Conservation (phyloP, 2,797 vertebrate genomes). For the Falco concolor region DNA sequence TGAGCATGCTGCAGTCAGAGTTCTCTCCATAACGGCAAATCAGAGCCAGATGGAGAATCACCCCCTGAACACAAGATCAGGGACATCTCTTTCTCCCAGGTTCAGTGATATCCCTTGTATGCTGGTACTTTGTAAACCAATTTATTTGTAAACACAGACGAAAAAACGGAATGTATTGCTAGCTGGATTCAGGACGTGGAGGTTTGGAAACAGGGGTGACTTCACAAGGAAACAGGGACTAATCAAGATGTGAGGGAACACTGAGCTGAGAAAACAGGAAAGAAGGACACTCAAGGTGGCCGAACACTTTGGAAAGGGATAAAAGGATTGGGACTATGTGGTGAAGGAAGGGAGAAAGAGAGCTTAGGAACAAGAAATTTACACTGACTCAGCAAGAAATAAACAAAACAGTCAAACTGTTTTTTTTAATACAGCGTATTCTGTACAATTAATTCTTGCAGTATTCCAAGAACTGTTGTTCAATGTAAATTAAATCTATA, state of each 20-base stretch:
- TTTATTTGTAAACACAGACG: not conserved
- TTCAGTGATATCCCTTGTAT: not conserved
- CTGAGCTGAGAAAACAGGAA: not conserved
- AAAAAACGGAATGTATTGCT: not conserved
- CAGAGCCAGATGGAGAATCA: not conserved
- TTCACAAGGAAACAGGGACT: not conserved
- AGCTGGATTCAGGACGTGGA: not conserved
- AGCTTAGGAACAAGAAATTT: not conserved
- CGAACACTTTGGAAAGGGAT: not conserved
- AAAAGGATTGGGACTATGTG: not conserved
- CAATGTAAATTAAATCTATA: slow-evolving; percentile 60
- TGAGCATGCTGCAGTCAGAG: not conserved
- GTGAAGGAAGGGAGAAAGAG: not conserved
- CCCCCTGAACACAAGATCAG: not conserved
- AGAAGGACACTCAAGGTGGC: not conserved
- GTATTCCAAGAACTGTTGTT: slow-evolving; percentile 41
- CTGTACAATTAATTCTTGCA: not conserved
- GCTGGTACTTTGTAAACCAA: not conserved
- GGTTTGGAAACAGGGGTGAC: not conserved
- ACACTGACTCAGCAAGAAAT: not conserved
- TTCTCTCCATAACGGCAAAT: not conserved
- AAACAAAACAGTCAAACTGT: not conserved
- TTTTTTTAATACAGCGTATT: not conserved
- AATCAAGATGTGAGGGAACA: not conserved
- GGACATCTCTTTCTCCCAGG: not conserved